Evolutionary conservation across 2,113 vertebrate species (phyloP).

Genomic region (Eurypyga helias): DNA sequence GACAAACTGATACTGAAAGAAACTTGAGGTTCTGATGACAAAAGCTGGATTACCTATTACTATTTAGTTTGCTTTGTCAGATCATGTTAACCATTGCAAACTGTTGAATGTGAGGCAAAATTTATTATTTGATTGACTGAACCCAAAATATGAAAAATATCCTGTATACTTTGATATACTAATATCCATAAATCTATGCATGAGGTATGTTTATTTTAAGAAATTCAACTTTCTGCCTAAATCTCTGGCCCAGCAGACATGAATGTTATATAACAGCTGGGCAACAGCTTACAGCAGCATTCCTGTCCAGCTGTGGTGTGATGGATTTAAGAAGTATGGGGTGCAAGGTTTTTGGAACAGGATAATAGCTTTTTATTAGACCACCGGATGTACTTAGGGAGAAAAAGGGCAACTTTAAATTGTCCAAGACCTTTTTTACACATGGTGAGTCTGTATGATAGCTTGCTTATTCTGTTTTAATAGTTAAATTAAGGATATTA

Average conservation of each 20-base stretch:
- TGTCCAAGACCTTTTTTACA: background rate
- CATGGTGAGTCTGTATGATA: background rate
- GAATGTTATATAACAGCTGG: background rate
- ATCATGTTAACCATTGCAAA: background rate
- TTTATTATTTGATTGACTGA: background rate
- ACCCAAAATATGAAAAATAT: background rate
- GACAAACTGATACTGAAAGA: background rate
- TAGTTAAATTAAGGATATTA: background rate
- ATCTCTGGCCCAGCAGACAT: background rate
- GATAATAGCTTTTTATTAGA: background rate
- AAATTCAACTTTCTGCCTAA: background rate
- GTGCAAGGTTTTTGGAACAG: background rate
- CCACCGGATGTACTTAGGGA: fast-evolving
- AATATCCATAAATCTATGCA: background rate
- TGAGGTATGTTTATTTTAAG: background rate
- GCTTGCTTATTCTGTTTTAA: background rate
- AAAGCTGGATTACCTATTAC: background rate
- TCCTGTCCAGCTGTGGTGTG: background rate
- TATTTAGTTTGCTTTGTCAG: background rate
- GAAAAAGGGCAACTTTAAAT: background rate
- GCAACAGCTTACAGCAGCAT: background rate
- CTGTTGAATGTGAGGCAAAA: background rate
- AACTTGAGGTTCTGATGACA: background rate
- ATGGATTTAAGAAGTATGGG: background rate
- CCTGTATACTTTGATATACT: fast-evolving